These are phyloP conservation scores for Macrobrachium nipponense DNA, from an alignment of 1,140 invertebrate genomes.

Conservation along the genomic window DNA sequence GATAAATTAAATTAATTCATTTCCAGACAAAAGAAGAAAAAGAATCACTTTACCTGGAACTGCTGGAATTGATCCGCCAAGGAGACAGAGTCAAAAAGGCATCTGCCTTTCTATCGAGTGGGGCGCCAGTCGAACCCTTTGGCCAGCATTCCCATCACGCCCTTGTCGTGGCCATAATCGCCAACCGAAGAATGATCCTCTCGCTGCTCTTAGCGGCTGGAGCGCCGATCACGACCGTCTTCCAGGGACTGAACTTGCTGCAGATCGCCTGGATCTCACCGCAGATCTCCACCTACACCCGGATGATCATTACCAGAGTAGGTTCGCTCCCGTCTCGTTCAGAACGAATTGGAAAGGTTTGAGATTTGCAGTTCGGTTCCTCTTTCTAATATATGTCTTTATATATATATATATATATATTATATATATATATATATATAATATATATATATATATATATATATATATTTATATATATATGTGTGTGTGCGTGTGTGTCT, in stretches of 20 bases:
- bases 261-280: constrained; percentile 24
- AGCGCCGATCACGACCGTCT: constrained; percentile 23
- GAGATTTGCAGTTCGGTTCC: no score
- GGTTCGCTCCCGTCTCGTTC: not conserved
- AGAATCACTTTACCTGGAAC: constrained; percentile 8
- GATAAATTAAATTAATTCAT: no score
- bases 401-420: no score
- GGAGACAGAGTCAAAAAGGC: constrained; percentile 6
- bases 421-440: no score
- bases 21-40: not conserved
- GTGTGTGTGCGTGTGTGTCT: no score
- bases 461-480: no score
- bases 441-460: no score
- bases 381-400: no score
- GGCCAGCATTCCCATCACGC: constrained; percentile 7
- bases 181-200: constrained; percentile 23
- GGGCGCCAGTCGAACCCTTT: constrained; percentile 13
- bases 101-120: not conserved
- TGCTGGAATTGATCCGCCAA: constrained; percentile 13
- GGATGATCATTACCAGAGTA: constrained; percentile 28
- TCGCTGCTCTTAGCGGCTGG: constrained; percentile 21
- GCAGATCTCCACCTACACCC: constrained; percentile 19
- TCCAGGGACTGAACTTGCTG: constrained; percentile 9
- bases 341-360: no score
- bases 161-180: constrained; percentile 18